Conservation (phyloP, 1,140 invertebrate species). For the Lineus longissimus region DNA sequence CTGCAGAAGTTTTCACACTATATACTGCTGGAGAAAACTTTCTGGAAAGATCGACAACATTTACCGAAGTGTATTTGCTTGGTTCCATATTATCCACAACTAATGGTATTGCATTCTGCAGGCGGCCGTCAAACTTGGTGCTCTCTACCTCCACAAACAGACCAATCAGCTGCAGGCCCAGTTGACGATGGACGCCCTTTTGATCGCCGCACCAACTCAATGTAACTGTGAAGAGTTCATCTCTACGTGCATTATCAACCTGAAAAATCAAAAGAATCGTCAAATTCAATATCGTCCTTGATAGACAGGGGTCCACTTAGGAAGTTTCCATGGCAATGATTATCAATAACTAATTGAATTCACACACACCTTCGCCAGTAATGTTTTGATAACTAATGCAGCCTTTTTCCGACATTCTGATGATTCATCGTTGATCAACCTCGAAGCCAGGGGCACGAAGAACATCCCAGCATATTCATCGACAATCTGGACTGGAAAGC, state of each 20-base stretch:
- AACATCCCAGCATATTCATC: slow-evolving; percentile 64
- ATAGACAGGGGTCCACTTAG: too few relatives aligned
- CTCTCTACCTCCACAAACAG: slow-evolving; percentile 71
- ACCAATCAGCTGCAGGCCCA: slow-evolving; percentile 64
- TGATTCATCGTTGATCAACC: slow-evolving; percentile 54
- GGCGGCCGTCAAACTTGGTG: slow-evolving; percentile 62
- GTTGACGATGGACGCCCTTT: slow-evolving; percentile 33
- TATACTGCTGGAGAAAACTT: too few relatives aligned
- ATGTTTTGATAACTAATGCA: slow-evolving; percentile 45
- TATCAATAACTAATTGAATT: neutral
- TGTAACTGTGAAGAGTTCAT: slow-evolving; percentile 35
- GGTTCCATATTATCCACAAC: slow-evolving; percentile 56
- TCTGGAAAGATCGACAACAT: too few relatives aligned
- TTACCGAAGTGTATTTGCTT: slow-evolving; percentile 29
- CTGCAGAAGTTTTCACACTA: too few relatives aligned
- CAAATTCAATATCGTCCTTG: too few relatives aligned
- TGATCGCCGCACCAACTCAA: slow-evolving; percentile 63
- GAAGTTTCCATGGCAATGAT: too few relatives aligned
- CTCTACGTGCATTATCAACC: slow-evolving; percentile 15
- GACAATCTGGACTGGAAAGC: slow-evolving; percentile 65
- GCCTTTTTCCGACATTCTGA: slow-evolving; percentile 48
- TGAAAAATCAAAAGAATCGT: too few relatives aligned
- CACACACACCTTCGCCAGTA: slow-evolving; percentile 48
- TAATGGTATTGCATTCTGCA: slow-evolving; percentile 60
- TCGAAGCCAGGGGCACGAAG: slow-evolving; percentile 68